Percentiles rank a stretch among this genome's conserved stretches.
phyloP scores from a whole-genome alignment of 2,113 vertebrate species.

The Pseudorhombus dupliciocellatus region DNA sequence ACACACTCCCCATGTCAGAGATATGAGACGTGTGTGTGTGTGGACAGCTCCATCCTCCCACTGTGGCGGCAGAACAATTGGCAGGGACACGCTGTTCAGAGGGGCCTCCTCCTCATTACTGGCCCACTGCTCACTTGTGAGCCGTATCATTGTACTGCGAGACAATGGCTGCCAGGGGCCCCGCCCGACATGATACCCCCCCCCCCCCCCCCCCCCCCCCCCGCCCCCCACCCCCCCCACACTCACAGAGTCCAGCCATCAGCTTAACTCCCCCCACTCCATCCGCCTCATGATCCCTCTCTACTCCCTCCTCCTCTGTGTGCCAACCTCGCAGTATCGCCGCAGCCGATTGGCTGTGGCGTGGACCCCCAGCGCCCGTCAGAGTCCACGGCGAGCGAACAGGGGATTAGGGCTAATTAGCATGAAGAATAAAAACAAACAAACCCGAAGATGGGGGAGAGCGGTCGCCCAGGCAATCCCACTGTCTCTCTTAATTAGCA shows the following conservation, averaged over 20 bases:
- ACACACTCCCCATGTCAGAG: slow-evolving; percentile 80
- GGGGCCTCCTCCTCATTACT: slow-evolving; percentile 75
- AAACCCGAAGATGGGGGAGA: slow-evolving; percentile 58
- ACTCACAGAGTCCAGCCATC: slow-evolving; percentile 36
- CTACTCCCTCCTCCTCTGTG: not conserved
- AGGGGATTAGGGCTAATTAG: slow-evolving; percentile 82
- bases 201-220: not conserved
- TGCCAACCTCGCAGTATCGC: slow-evolving; percentile 29
- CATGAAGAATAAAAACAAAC: slow-evolving; percentile 81
- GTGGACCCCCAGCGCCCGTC: slow-evolving; percentile 45
- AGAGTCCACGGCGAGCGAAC: slow-evolving; percentile 45
- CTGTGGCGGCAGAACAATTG: slow-evolving; percentile 73
- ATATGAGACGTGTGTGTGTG: slow-evolving; percentile 65
- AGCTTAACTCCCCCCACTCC: slow-evolving; percentile 2
- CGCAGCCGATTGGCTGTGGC: slow-evolving; percentile 56
- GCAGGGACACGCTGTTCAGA: slow-evolving; percentile 63
- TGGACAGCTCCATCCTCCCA: slow-evolving; percentile 73
- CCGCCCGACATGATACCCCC: slow-evolving; percentile 63
- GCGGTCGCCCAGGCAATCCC: slow-evolving; percentile 69
- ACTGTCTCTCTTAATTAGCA: slow-evolving; percentile 79
- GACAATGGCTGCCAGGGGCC: slow-evolving; percentile 77
- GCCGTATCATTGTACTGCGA: slow-evolving; percentile 74
- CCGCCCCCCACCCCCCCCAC: slow-evolving; percentile 21
- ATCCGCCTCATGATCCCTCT: not conserved
- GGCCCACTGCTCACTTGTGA: slow-evolving; percentile 77